Base-by-base conservation (phyloP, 1,140 invertebrate genomes). In the Diachasmimorpha longicaudata region DNA sequence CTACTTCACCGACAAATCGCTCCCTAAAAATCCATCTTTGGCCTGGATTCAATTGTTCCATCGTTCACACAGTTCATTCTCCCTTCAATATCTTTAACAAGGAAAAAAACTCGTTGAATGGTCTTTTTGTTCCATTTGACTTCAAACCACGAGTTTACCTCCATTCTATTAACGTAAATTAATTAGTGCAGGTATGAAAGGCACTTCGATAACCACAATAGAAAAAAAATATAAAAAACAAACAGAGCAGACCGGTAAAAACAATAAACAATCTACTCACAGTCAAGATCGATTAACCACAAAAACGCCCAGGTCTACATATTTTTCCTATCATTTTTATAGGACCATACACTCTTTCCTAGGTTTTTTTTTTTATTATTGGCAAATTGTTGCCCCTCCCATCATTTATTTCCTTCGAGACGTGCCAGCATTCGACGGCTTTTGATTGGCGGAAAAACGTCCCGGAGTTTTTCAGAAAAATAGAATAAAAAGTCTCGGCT, bases 211-310 rank as follows among this genome's bases (percentile, higher is more conserved):
- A 23, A 63, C 58, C 58, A 11, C 58, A 31, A 19, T 14, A 23
- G 42, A 16, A n/a, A 16, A 58, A 74, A 74, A 16, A 31, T 42
- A 67, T 46, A 31, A 52, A 72, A 52, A 72, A 74, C 31, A 36
- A 37, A 58, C 13, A 16, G 36, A 5, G 8, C 13, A 23, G 44
- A 25, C 36, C 48, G 14, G 13, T 66, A 37, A 74, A 74, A 74
- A 74, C 72, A 74, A 74, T 14, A 58, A 74, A 74, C 72, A 74
- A 67, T 74, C 63, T 74, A 25, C 63, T 31, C 36, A 58, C 67
- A 75, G 66, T 70, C 48, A 25, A 13, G 16, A 75, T 55, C 66
- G 67, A 69, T 70, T 75, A 75, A 63, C 66, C 19, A 75, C 66
- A 52, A 70, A 75, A 75, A 52, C 39, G 58, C 21, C 23, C 23